phyloP scores from a whole-genome alignment of 2,113 vertebrate species.

The Zingel zingel region DNA sequence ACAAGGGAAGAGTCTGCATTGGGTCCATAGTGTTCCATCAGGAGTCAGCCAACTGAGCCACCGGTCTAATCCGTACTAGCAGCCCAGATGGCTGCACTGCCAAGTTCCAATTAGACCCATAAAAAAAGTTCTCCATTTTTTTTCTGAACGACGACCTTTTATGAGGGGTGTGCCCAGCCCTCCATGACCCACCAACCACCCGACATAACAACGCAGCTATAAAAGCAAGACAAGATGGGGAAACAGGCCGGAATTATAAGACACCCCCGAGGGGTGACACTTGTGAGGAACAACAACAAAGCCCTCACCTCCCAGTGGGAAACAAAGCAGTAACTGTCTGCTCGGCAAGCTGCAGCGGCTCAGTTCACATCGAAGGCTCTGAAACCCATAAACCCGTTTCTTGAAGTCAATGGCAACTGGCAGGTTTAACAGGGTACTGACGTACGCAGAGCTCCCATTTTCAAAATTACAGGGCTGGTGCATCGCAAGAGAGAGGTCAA shows the following conservation, averaged over 20 bases:
- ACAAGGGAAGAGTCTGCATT: conserved; percentile 76
- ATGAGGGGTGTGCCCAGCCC: conserved; percentile 58
- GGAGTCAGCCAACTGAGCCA: conserved; percentile 80
- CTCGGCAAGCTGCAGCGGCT: conserved; percentile 26
- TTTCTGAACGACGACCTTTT: conserved; percentile 63
- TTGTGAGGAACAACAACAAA: conserved; percentile 51
- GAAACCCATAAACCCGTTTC: conserved; percentile 13
- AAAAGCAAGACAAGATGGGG: conserved; percentile 60
- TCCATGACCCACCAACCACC: conserved; percentile 63
- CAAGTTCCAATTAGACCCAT: conserved; percentile 82
- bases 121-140: conserved; percentile 45
- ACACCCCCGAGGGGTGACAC: conserved; percentile 56
- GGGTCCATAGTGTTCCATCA: conserved; percentile 77
- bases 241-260: conserved; percentile 61
- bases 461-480: conserved; percentile 39
- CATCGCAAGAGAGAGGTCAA: conserved; percentile 35
- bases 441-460: conserved; percentile 19
- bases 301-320: conserved; percentile 9
- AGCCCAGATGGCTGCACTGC: conserved; percentile 71
- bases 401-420: conserved; percentile 17
- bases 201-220: conserved; percentile 58
- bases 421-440: conserved; percentile 19
- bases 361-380: conserved; percentile 27
- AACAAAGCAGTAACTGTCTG: conserved; percentile 50
- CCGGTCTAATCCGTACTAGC: conserved; percentile 77